Conservation (phyloP, 2,888 invertebrate genomes). For the Rhagonycha fulva region DNA sequence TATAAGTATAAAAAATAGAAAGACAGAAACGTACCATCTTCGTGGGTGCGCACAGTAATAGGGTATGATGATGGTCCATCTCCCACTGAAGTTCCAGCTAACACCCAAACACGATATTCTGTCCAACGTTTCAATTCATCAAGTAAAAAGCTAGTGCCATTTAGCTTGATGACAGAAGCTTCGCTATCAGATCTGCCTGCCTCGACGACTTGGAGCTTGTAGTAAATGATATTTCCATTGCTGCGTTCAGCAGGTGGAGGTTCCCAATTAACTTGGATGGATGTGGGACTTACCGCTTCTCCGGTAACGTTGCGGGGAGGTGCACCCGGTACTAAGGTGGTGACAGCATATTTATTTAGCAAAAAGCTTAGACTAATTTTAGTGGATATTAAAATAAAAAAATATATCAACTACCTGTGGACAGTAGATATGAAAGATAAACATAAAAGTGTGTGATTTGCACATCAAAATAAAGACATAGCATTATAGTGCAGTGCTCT, state of each 20-base stretch:
- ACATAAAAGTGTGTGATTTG: conserved; percentile 36
- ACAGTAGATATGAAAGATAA: conserved; percentile 34
- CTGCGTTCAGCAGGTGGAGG: conserved; percentile 90
- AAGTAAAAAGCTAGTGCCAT: conserved; percentile 78
- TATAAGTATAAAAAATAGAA: background rate
- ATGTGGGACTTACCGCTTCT: conserved; percentile 84
- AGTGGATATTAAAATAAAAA: conserved; percentile 50
- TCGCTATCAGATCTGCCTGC: conserved; percentile 83
- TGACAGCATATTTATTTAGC: conserved; percentile 46
- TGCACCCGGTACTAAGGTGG: conserved; percentile 86
- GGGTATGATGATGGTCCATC: conserved; percentile 94
- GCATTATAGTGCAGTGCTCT: conserved; percentile 54
- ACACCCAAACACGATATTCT: conserved; percentile 94
- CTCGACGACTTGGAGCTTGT: conserved; percentile 91
- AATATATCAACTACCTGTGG: conserved; percentile 32
- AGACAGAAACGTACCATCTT: conserved; percentile 89
- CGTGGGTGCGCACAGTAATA: conserved; percentile 90
- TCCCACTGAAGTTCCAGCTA: conserved; percentile 95
- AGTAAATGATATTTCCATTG: conserved; percentile 92
- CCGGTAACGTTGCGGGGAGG: conserved; percentile 94
- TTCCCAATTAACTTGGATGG: conserved; percentile 88
- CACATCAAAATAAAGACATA: conserved; percentile 36
- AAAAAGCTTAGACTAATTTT: conserved; percentile 47
- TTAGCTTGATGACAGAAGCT: conserved; percentile 78
- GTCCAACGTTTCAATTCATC: conserved; percentile 94